Evolutionary conservation across 2,797 vertebrate species (phyloP).

Genomic region (Helarctos malayanus): DNA sequence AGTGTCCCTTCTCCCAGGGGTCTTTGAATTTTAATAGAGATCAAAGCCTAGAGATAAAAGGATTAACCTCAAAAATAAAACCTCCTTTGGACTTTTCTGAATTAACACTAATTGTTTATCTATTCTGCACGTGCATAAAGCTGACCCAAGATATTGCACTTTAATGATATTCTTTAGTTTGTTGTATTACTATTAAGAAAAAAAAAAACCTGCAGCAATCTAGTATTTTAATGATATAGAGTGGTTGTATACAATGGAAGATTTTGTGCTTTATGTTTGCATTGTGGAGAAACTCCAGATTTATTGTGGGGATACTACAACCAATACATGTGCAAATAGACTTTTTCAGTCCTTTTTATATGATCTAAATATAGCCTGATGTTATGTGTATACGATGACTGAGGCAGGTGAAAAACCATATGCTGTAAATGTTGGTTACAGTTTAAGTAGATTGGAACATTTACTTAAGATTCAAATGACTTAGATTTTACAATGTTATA

Average conservation of each 20-base stretch:
- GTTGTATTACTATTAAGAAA: not conserved
- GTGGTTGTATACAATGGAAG: not conserved
- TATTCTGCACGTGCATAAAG: not conserved
- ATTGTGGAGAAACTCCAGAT: not conserved
- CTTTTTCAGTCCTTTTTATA: not conserved
- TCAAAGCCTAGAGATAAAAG: slow-evolving; percentile 34
- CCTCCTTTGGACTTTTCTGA: not conserved
- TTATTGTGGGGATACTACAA: not conserved
- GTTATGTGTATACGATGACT: slow-evolving; percentile 25
- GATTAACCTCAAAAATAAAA: slow-evolving; percentile 41
- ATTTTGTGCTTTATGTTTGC: not conserved
- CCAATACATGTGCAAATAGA: not conserved
- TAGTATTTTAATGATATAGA: slow-evolving; percentile 19
- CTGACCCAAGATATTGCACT: not conserved
- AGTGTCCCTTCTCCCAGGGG: not conserved
- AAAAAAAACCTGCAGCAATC: not conserved
- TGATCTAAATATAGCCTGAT: slow-evolving; percentile 2
- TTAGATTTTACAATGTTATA: slow-evolving; percentile 24
- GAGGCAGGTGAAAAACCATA: slow-evolving; percentile 11
- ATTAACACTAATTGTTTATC: not conserved
- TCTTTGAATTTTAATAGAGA: slow-evolving; percentile 33
- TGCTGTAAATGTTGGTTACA: not conserved
- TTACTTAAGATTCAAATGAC: not conserved
- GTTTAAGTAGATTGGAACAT: slow-evolving; percentile 55
- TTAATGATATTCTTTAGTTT: slow-evolving; percentile 15